Conservation (phyloP, 2,113 vertebrate species). For the Orycteropus afer region DNA sequence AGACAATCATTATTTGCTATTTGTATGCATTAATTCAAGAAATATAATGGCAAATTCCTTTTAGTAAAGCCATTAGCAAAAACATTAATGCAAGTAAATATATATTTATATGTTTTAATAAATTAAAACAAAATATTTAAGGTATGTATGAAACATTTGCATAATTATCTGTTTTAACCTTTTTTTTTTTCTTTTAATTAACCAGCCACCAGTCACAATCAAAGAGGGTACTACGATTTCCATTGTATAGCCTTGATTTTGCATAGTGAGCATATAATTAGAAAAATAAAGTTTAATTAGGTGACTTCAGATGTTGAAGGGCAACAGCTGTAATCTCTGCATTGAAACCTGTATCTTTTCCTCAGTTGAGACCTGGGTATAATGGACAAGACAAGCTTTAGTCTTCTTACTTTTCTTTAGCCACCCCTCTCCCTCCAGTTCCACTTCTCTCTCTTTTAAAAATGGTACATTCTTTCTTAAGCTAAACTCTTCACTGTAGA, state of each 20-base stretch:
- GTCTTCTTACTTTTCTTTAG: not conserved
- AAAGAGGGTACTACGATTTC: not conserved
- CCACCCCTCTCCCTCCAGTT: rapidly evolving
- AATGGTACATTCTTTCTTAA: not conserved
- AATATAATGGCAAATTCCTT: not conserved
- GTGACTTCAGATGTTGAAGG: not conserved
- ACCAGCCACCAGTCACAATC: not conserved
- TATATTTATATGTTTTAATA: not conserved
- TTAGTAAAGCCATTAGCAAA: not conserved
- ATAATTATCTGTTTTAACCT: not conserved
- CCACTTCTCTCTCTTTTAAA: not conserved
- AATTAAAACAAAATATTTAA: not conserved
- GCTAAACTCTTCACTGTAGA: not conserved
- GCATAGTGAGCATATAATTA: not conserved
- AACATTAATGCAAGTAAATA: too few species aligned
- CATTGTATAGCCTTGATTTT: not conserved
- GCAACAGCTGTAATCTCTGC: rapidly evolving
- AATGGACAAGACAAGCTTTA: not conserved
- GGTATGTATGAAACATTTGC: not conserved
- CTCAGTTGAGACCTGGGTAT: rapidly evolving
- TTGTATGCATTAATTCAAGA: not conserved
- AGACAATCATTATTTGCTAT: not conserved
- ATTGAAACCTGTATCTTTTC: rapidly evolving
- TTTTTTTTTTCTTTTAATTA: not conserved
- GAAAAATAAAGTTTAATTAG: too few species aligned